Conservation (phyloP, 2,797 vertebrate genomes). For the Diglossa cyanea region DNA sequence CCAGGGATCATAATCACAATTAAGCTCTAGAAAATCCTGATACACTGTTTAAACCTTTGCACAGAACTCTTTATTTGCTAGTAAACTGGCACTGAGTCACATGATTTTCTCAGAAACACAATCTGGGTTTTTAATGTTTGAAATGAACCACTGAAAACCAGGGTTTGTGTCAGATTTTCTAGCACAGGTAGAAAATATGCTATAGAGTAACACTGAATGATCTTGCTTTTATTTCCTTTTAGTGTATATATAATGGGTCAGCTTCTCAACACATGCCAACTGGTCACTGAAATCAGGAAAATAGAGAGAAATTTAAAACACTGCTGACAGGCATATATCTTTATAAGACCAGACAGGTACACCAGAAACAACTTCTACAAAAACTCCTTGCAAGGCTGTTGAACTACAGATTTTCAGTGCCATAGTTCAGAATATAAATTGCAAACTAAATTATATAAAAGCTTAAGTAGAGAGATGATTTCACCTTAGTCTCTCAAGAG, state of each 20-base stretch:
- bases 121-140: background rate
- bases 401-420: background rate
- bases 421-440: background rate
- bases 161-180: background rate
- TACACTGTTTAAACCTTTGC: background rate
- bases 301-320: background rate
- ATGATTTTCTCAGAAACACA: background rate
- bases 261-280: background rate
- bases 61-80: background rate
- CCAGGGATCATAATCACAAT: background rate
- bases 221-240: background rate
- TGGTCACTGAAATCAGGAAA: background rate
- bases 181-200: background rate
- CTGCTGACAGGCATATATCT: background rate
- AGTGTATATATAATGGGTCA: background rate
- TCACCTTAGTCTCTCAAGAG: background rate
- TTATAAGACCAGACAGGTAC: background rate
- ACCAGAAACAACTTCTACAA: background rate
- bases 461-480: conserved; percentile 6
- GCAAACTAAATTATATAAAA: conserved; percentile 19
- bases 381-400: background rate
- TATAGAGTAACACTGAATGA: background rate
- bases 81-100: background rate
- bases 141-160: background rate
- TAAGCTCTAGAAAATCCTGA: background rate